These are phyloP conservation scores for Brachionus calyciflorus DNA, from an alignment of 1,140 invertebrate genomes.

Conservation along the genomic window DNA sequence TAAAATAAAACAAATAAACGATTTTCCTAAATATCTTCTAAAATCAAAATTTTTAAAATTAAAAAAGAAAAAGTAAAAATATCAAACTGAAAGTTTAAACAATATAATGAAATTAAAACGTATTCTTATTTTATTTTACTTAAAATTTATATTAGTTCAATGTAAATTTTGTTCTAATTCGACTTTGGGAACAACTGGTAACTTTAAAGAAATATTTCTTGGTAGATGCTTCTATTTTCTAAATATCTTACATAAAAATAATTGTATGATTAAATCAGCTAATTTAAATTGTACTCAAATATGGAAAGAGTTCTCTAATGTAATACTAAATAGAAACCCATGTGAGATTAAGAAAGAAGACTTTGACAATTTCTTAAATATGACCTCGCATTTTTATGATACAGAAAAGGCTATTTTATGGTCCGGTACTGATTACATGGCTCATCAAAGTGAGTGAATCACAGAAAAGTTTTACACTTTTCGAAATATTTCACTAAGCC, in stretches of 20 bases:
- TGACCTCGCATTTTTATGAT: background rate
- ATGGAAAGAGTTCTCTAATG: conserved; percentile 6
- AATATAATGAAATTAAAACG: no score
- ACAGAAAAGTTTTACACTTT: background rate
- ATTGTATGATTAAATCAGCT: conserved; percentile 4
- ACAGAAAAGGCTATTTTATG: conserved; percentile 5
- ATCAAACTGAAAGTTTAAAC: no score
- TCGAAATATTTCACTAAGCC: no score
- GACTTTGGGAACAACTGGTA: background rate
- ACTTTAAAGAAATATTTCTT: conserved; percentile 30
- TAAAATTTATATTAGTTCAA: no score
- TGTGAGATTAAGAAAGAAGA: background rate
- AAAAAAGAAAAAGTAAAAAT: no score
- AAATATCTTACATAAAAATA: background rate
- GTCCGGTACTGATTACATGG: background rate
- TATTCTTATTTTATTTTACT: no score
- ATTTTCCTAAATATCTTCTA: no score
- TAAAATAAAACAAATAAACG: no score
- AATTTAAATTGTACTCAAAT: conserved; percentile 18
- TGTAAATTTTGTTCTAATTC: no score
- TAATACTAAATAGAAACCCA: background rate
- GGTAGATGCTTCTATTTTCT: conserved; percentile 34
- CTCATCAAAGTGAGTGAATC: conserved; percentile 42
- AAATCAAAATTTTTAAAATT: no score
- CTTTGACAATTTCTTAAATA: background rate